Conservation (phyloP, 2,113 vertebrate species). For the Falco punctatus region DNA sequence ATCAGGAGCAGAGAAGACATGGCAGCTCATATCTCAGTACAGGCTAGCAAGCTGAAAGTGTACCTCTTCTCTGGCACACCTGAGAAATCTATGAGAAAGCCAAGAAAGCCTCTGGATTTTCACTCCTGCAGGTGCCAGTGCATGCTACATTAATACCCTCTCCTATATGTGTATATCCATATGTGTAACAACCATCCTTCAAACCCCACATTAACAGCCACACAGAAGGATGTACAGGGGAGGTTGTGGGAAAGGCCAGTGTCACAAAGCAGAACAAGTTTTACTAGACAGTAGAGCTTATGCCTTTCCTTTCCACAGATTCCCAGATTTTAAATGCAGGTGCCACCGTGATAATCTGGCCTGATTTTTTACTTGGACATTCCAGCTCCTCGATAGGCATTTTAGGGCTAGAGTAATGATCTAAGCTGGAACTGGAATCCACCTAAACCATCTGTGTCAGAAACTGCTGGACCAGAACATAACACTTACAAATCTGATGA, state of each 20-base stretch:
- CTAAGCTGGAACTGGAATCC: conserved; percentile 8
- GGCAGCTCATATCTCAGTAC: background rate
- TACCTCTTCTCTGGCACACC: background rate
- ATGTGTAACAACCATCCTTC: background rate
- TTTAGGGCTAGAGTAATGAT: conserved; percentile 31
- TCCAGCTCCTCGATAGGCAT: background rate
- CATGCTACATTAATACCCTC: background rate
- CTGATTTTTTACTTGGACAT: background rate
- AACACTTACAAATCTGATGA: background rate
- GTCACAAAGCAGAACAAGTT: background rate
- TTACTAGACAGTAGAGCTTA: background rate
- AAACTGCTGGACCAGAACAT: background rate
- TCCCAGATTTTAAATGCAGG: conserved; percentile 2
- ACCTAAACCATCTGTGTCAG: conserved; percentile 41
- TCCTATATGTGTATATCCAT: background rate
- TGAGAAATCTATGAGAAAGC: background rate
- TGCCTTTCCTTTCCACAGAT: background rate
- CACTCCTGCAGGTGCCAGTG: background rate
- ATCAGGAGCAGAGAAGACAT: background rate
- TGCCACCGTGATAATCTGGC: background rate
- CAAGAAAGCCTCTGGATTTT: background rate
- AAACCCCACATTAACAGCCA: background rate
- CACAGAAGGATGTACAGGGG: background rate
- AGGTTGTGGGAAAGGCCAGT: background rate
- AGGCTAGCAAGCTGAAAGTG: background rate